Evolutionary conservation across 2,113 vertebrate genomes (phyloP), one percentile per base, ranked within the genome.

Genomic region (Uropsilus gracilis): DNA sequence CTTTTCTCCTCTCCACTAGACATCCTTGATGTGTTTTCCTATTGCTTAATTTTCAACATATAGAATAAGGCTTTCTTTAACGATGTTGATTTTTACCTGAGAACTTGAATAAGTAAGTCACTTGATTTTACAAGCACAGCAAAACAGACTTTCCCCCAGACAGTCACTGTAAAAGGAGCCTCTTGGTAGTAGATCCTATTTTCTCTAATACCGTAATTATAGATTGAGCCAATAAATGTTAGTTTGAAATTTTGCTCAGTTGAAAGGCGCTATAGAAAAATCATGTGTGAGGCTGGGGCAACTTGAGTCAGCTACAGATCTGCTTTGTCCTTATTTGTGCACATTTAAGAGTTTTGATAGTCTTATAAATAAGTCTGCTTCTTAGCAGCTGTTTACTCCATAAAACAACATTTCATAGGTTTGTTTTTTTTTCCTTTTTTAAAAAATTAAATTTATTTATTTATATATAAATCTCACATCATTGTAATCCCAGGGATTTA

Each of bases 81-180:
- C n/a, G n/a, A 90, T 69, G 72, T 89, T 77, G 77, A 92, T 82
- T 96, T 97, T 97, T 73, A 81, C 59, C 69, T 93, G 89, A 80
- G 93, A 95, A 89, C 66, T 34, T 93, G 66, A 96, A 86, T 86
- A 69, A 94, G 39, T 94, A 75, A 94, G 39, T 94, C 75, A 80
- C 59, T 95, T 88, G 89, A 91, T 86, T 97, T 96, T 90, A 77
- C 78, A 83, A 95, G 80, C 24, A 50, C n/a, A 28, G 44, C 63
- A 71, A 96, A 94, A 59, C 17, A 75, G 46, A 4, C 39, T 71
- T 80, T 87, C 13, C 89, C 66, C 61, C 7, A 90, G 57, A 85
- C 8, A n/a, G 57, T 93, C 81, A 66, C 37, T 89, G 48, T 91
- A 80, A 91, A 84, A 93, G 75, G 20, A 83, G 2, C 63, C 86